Conservation (phyloP, 2,797 vertebrate genomes). For the Enteromius trimaculatus region DNA sequence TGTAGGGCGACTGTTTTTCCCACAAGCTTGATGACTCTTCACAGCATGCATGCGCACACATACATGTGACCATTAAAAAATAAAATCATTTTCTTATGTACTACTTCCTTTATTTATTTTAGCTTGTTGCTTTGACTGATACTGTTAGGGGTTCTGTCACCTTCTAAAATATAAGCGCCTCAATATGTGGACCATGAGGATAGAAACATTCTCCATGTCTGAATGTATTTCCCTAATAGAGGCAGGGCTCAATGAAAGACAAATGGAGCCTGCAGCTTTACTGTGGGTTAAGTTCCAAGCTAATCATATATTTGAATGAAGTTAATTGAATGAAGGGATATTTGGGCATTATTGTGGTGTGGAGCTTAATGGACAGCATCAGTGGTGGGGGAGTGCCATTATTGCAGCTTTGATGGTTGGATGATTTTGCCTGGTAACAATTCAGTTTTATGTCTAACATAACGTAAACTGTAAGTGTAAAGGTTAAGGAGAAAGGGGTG, state of each 20-base stretch:
- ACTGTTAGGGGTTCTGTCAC: neutral
- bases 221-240: slow-evolving; percentile 10
- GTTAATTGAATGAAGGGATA: slow-evolving; percentile 28
- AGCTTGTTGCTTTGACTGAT: neutral
- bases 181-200: neutral
- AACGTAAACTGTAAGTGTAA: slow-evolving; percentile 47
- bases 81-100: neutral
- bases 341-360: slow-evolving; percentile 10
- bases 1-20: neutral
- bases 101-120: neutral
- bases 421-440: neutral
- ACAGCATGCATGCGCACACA: neutral
- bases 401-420: slow-evolving; percentile 11
- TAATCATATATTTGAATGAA: slow-evolving; percentile 10
- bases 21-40: neutral
- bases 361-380: slow-evolving; percentile 14
- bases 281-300: slow-evolving; percentile 17
- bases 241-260: neutral
- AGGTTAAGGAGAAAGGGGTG: slow-evolving; percentile 59
- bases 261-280: slow-evolving; percentile 13
- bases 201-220: neutral
- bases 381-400: neutral
- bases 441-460: neutral
- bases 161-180: neutral
- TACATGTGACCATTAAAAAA: neutral